Conservation (phyloP, 2,113 vertebrate species). For the Chloropsis hardwickii region DNA sequence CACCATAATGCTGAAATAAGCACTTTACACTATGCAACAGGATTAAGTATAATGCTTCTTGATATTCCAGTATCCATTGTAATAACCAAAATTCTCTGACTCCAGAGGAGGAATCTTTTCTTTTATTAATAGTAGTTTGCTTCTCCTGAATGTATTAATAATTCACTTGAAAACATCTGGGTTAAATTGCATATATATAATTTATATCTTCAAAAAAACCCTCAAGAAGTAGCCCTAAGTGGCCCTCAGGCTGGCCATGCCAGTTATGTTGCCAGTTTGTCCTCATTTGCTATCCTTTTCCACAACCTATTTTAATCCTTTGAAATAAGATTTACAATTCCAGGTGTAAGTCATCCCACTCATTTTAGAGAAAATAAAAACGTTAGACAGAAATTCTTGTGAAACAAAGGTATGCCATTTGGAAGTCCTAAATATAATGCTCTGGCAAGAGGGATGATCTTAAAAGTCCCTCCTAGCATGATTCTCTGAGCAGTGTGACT, state of each 20-base stretch:
- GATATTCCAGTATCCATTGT: neutral
- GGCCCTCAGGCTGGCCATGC: neutral
- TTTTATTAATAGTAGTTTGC: neutral
- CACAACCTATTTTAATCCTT: neutral
- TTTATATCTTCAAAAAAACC: neutral
- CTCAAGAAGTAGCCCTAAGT: neutral
- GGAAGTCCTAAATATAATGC: neutral
- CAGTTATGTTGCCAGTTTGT: neutral
- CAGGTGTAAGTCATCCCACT: neutral
- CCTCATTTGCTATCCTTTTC: neutral
- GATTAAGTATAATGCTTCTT: neutral
- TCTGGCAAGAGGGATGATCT: neutral
- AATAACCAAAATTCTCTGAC: neutral
- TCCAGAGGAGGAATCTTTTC: neutral
- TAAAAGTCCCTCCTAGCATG: neutral
- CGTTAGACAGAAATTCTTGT: neutral
- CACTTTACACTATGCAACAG: neutral
- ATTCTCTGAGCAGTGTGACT: neutral
- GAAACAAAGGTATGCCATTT: neutral
- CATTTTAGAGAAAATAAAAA: neutral
- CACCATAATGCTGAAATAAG: neutral
- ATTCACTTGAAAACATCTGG: neutral
- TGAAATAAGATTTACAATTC: neutral
- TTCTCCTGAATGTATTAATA: neutral
- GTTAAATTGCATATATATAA: neutral